A percentile compares a stretch with the other conserved stretches of the same genome.
Evolutionary conservation across 2,888 invertebrate genomes (phyloP).

Genomic region (Prenolepis imparis): DNA sequence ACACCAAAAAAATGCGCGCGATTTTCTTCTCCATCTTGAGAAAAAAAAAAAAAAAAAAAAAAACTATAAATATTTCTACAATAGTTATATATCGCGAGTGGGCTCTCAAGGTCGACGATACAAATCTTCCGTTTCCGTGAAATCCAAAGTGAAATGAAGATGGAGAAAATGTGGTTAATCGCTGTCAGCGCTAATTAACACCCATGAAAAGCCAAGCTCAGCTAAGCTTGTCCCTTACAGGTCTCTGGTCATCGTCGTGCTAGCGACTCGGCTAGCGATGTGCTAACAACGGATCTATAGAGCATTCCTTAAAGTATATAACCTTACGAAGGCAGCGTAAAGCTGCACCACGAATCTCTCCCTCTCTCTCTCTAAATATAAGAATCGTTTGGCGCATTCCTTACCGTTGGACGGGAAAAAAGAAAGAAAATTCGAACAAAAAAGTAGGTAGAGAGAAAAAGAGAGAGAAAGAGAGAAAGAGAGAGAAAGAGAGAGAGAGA

Average conservation of each 20-base stretch:
- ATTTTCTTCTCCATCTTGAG: neutral
- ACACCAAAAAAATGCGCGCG: neutral
- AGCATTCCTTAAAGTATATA: neutral
- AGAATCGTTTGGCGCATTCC: conserved; percentile 18
- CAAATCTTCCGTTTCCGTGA: neutral
- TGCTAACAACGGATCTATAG: neutral
- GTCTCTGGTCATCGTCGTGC: neutral
- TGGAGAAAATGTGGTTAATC: neutral
- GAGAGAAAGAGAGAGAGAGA: too few relatives aligned
- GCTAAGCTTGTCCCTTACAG: neutral
- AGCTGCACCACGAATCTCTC: conserved; percentile 3
- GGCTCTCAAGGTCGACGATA: neutral
- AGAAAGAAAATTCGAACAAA: conserved; percentile 30
- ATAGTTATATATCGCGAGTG: neutral
- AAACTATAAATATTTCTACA: neutral
- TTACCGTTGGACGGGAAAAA: conserved; percentile 15
- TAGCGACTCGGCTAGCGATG: neutral
- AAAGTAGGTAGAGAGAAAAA: too few relatives aligned
- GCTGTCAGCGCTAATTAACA: neutral
- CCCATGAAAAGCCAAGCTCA: neutral
- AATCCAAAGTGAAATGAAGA: neutral
- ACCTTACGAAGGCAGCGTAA: neutral
- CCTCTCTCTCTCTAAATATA: conserved; percentile 33
- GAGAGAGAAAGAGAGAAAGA: neutral
- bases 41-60: neutral